Evolutionary conservation across 2,888 invertebrate genomes (phyloP).

Genomic region (Orthonevra nobilis): DNA sequence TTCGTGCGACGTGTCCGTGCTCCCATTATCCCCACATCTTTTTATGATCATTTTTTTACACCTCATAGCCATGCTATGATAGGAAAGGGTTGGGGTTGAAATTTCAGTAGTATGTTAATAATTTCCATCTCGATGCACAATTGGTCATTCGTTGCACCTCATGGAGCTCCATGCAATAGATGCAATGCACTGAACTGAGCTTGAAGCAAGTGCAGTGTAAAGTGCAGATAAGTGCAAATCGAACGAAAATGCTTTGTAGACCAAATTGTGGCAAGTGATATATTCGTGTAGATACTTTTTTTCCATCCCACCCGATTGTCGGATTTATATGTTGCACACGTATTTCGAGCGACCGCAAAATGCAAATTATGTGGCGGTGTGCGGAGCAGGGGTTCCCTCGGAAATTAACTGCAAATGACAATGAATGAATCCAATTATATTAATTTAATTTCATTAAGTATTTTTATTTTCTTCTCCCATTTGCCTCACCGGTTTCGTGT

Average conservation of each 20-base stretch:
- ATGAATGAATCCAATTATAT: constrained; percentile 63
- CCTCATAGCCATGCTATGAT: too few species aligned
- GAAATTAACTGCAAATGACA: constrained; percentile 68
- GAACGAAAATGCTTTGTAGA: constrained; percentile 64
- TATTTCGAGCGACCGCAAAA: constrained; percentile 59
- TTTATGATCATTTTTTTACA: too few species aligned
- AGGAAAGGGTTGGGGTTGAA: constrained; percentile 22
- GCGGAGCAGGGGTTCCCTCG: constrained; percentile 37
- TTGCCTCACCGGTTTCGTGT: constrained; percentile 1
- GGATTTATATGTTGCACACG: constrained; percentile 62
- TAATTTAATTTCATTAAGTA: constrained; percentile 63
- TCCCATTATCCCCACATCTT: too few species aligned
- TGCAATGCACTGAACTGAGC: constrained; percentile 69
- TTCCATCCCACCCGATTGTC: constrained; percentile 18
- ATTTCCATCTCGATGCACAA: constrained; percentile 79
- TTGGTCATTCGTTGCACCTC: constrained; percentile 61
- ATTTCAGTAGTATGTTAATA: constrained; percentile 76
- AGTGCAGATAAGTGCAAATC: constrained; percentile 77
- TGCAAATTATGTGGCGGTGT: constrained; percentile 58
- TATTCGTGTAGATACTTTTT: constrained; percentile 55
- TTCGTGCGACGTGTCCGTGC: too few species aligned
- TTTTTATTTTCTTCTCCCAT: constrained; percentile 9
- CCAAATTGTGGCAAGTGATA: constrained; percentile 64
- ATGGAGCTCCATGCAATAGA: constrained; percentile 47
- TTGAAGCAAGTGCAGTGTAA: constrained; percentile 80